Percentiles rank a stretch among this genome's conserved stretches.
These are phyloP conservation scores for Xyliphius kryptos DNA, from an alignment of 2,113 vertebrate species.

Conservation along the genomic window DNA sequence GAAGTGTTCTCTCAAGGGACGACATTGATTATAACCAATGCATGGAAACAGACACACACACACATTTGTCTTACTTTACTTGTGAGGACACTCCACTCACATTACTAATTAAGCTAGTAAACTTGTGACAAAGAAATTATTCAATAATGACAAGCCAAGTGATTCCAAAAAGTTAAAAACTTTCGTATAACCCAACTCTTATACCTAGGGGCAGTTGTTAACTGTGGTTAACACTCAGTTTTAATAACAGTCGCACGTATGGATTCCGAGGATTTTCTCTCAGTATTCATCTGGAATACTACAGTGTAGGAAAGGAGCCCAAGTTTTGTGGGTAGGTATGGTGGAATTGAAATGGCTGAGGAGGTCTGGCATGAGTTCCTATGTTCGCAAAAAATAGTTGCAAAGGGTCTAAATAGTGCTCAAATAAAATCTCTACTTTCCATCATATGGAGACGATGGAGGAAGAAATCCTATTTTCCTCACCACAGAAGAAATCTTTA, in stretches of 20 bases:
- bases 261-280: constrained; percentile 3
- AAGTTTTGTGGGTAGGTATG: constrained; percentile 2
- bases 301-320: not conserved
- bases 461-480: constrained; percentile 40
- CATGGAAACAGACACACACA: not conserved
- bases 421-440: constrained; percentile 23
- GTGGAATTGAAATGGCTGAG: constrained; percentile 13
- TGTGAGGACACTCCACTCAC: too few species aligned
- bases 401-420: constrained; percentile 30
- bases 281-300: constrained; percentile 7
- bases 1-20: constrained; percentile 17
- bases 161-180: too few species aligned
- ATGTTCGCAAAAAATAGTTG: constrained; percentile 18
- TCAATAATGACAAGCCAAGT: too few species aligned
- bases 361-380: constrained; percentile 9
- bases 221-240: constrained; percentile 12
- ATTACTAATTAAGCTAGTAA: too few species aligned
- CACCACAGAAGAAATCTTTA: constrained; percentile 30
- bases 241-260: constrained; percentile 14
- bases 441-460: constrained; percentile 29
- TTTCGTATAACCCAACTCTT: too few species aligned
- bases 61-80: too few species aligned
- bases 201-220: not conserved
- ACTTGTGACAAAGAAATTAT: too few species aligned
- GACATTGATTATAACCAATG: not conserved